phyloP scores from a whole-genome alignment of 2,797 vertebrate species.

The Selene dorsalis region DNA sequence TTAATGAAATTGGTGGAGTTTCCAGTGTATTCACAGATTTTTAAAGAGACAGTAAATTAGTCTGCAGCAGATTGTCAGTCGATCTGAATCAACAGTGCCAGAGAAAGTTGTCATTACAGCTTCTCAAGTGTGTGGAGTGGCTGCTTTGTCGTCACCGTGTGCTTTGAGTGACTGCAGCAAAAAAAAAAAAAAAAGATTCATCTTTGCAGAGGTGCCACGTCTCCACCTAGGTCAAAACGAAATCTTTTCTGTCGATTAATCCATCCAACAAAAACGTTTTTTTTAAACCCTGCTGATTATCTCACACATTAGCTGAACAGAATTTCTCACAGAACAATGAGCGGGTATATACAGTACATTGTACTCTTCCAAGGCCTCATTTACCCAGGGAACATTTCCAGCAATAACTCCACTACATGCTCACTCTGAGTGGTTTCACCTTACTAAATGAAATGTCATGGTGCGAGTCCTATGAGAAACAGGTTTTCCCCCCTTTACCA shows the following conservation, averaged over 20 bases:
- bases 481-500: constrained; percentile 25
- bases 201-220: background rate
- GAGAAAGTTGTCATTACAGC: background rate
- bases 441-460: constrained; percentile 35
- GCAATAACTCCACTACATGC: background rate
- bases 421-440: constrained; percentile 26
- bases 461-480: constrained; percentile 19
- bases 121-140: background rate
- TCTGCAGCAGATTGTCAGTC: background rate
- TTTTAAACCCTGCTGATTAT: background rate
- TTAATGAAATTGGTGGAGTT: background rate
- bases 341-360: background rate
- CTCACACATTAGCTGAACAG: background rate
- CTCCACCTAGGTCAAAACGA: background rate
- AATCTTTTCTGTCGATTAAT: background rate
- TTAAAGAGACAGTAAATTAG: background rate
- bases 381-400: constrained; percentile 29
- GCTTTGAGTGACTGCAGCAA: too few relatives aligned
- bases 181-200: too few relatives aligned
- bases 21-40: background rate
- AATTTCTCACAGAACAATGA: background rate
- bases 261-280: constrained; percentile 11
- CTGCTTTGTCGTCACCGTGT: too few relatives aligned
- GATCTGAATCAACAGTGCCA: background rate
- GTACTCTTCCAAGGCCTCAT: constrained; percentile 3